A percentile compares a stretch with the other conserved stretches of the same genome.
Conservation (phyloP, 2,113 vertebrate species). For the Psilopsiagon aurifrons region DNA sequence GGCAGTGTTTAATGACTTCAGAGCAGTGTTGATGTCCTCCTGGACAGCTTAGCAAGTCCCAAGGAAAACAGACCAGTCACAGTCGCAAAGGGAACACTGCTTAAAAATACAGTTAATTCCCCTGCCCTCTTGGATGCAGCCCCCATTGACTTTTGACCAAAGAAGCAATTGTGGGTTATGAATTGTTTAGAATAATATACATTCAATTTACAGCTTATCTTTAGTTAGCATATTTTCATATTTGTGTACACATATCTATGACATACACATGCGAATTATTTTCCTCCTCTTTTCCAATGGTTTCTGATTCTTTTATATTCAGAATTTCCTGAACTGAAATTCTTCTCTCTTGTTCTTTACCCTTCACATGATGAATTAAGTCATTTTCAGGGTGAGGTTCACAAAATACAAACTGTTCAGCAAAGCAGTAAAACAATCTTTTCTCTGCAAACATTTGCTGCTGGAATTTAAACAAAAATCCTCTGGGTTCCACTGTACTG, state of each 20-base stretch:
- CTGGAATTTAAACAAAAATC: conserved; percentile 45
- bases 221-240: not conserved
- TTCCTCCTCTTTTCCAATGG: not conserved
- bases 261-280: not conserved
- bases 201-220: not conserved
- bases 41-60: not conserved
- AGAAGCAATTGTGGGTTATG: not conserved
- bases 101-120: not conserved
- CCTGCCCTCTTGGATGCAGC: not conserved
- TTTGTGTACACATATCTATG: accelerated
- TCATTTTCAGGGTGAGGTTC: not conserved
- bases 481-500: not conserved
- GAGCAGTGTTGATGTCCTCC: not conserved
- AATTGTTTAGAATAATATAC: not conserved
- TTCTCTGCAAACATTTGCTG: conserved; percentile 36
- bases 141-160: not conserved
- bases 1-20: not conserved
- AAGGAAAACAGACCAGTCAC: not conserved
- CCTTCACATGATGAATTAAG: not conserved
- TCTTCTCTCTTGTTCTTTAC: not conserved
- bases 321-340: not conserved
- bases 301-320: not conserved
- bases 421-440: not conserved
- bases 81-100: not conserved
- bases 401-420: not conserved